Evolutionary conservation across 2,888 invertebrate genomes (phyloP), one percentile per base, ranked within the genome.

Genomic region (Drosophila ezoana): DNA sequence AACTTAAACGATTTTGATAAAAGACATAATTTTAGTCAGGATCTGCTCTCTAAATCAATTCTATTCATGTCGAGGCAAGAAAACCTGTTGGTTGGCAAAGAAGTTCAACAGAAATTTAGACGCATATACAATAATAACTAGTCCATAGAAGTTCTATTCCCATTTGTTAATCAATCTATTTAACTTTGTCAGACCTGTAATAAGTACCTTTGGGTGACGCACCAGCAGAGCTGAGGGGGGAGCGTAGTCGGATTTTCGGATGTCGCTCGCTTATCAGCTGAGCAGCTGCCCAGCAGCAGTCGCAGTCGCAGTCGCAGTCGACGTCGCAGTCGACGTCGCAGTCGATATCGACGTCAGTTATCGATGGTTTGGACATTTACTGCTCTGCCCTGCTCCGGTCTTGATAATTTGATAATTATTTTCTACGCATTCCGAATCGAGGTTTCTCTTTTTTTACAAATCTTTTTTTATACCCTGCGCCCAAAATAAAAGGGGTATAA

Each of bases 211-310:
- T 14, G 23, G 54, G 5, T 45, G 54, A 54, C 54, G 45, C 54
- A 45, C 14, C 20, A 14, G 33, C 14, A 14, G 18, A 54, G 10
- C 13, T n/a, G n/a, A 11, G 18, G n/a, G 23, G n/a, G 4, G 20
- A 16, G 16, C 14, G 28, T 23, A 2, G 20, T 13, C 20, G 37
- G 3, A 32, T 45, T 56, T 64, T 53, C 48, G 62, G 47, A 73
- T 63, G 58, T 69, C 28, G 59, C 73, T 69, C 28, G 59, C 73
- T 74, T 69, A 75, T 66, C 60, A 23, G 38, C 38, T 8, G 38
- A 20, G 23, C 51, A 52, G 49, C 60, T 40, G 58, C 51, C 62
- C 57, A 69, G 70, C 57, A 70, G 56, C 69, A 48, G 48, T 23
- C 20, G 47, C 18, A 54, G 23, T 33, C 1, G 11, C 1, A 1